Evolutionary conservation across 2,888 invertebrate genomes (phyloP), one percentile per base, ranked within the genome.

Genomic region (Drosophila meridiana): DNA sequence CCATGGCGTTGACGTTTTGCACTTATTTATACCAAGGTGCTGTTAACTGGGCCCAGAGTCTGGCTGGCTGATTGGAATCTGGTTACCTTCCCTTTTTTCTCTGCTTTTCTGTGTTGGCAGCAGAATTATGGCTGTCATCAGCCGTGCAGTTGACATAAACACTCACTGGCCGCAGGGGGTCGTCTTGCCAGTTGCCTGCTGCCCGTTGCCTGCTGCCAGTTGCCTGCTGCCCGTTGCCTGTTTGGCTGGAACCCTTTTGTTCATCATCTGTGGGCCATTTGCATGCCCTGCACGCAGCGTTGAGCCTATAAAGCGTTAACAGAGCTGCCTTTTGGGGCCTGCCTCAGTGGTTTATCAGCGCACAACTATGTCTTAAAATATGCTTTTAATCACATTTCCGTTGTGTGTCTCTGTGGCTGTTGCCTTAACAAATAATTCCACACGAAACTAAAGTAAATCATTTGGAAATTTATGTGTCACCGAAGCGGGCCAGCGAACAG

Each of bases 371-470:
- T 79, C 85, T 87, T 87, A 87, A 90, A 90, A 87, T 83, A 90
- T 88, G 82, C 90, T 83, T 87, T 87, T 90, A 87, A 87, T 88
- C 90, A 89, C 87, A 89, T 90, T 91, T 91, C 91, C 88, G 88
- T 67, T 87, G 80, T 52, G 67, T 47, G 69, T 48, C 57, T 47
- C 45, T 47, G 67, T 58, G 62, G 42, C 40, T 20, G 65, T 60
- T 68, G 82, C 56, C 68, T 76, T 69, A 81, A 83, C 82, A 78
- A 85, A 90, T 87, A 91, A 90, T 90, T 91, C 90, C 90, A 90
- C 90, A 88, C 85, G 85, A 92, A 91, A 91, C 80, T 88, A 87
- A 92, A 91, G 89, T 92, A 91, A 91, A 91, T 92, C 91, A 91
- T 91, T 91, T 91, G 79, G 78, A 84, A 87, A 91, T 90, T 90